Evolutionary conservation across 1,140 invertebrate genomes (phyloP).

Genomic region (Aphelenchoides fujianensis): DNA sequence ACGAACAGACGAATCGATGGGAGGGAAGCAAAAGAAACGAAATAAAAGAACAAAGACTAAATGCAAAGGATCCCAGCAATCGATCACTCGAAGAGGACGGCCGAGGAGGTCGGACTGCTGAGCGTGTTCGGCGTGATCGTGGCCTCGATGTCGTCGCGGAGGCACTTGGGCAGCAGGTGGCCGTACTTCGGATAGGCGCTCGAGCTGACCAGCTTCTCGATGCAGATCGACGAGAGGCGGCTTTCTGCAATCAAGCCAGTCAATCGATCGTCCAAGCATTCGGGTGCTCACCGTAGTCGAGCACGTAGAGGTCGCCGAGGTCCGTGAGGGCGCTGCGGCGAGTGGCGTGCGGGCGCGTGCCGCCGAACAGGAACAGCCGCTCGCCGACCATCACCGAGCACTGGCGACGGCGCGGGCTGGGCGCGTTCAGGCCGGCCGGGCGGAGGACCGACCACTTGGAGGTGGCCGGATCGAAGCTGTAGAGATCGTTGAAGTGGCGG

Average conservation of each 20-base stretch:
- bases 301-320: conserved; percentile 40
- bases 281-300: conserved; percentile 29
- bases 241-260: background rate
- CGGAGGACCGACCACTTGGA: conserved; percentile 45
- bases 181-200: background rate
- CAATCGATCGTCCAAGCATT: background rate
- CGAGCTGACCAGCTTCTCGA: background rate
- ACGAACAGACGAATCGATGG: too few species aligned
- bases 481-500: conserved; percentile 78
- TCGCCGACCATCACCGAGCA: conserved; percentile 73
- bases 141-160: background rate
- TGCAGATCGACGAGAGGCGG: background rate
- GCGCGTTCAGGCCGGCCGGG: conserved; percentile 56
- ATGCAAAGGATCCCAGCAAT: too few species aligned
- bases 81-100: too few species aligned
- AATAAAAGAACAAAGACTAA: too few species aligned
- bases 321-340: conserved; percentile 33
- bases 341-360: conserved; percentile 68
- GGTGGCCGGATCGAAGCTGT: conserved; percentile 68
- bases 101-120: too few species aligned
- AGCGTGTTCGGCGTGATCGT: background rate
- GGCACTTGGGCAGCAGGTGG: background rate
- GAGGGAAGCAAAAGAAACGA: too few species aligned
- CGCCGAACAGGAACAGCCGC: conserved; percentile 78
- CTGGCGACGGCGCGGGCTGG: conserved; percentile 74